phyloP scores from a whole-genome alignment of 2,797 vertebrate species.

The Etheostoma nigrum region DNA sequence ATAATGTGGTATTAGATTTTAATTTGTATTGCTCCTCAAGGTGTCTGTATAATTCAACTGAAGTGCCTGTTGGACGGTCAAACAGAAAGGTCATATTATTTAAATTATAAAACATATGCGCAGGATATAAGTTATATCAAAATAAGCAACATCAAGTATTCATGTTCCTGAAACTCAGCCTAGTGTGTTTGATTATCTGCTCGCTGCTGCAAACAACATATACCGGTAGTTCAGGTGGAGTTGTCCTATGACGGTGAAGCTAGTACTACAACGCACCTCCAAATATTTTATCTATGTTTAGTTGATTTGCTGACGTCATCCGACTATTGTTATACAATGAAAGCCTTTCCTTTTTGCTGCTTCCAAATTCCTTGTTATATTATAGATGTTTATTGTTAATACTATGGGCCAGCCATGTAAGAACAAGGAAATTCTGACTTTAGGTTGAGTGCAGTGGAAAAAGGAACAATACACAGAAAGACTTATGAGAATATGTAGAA shows the following conservation, averaged over 20 bases:
- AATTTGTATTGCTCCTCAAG: not conserved
- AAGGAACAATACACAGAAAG: not conserved
- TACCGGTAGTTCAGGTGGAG: not conserved
- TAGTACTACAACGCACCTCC: not conserved
- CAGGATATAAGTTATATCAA: not conserved
- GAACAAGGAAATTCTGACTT: not conserved
- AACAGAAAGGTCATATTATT: not conserved
- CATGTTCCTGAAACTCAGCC: slow-evolving; percentile 8
- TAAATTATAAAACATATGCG: too few relatives aligned
- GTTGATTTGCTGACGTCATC: slow-evolving; percentile 8
- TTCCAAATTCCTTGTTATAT: slow-evolving; percentile 32
- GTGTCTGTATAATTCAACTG: not conserved
- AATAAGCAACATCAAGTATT: not conserved
- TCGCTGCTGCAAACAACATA: not conserved
- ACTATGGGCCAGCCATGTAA: not conserved
- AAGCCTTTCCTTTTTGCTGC: slow-evolving; percentile 22
- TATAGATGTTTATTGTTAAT: slow-evolving; percentile 24
- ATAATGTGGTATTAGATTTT: not conserved
- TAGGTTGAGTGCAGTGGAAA: not conserved
- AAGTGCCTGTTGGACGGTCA: not conserved
- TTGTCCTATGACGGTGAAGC: not conserved
- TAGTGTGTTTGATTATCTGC: slow-evolving; percentile 18
- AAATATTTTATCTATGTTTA: slow-evolving; percentile 26
- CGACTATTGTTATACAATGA: slow-evolving; percentile 38
- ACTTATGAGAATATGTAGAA: not conserved